phyloP scores from a whole-genome alignment of 2,888 invertebrate species.

The Biston stratarius region DNA sequence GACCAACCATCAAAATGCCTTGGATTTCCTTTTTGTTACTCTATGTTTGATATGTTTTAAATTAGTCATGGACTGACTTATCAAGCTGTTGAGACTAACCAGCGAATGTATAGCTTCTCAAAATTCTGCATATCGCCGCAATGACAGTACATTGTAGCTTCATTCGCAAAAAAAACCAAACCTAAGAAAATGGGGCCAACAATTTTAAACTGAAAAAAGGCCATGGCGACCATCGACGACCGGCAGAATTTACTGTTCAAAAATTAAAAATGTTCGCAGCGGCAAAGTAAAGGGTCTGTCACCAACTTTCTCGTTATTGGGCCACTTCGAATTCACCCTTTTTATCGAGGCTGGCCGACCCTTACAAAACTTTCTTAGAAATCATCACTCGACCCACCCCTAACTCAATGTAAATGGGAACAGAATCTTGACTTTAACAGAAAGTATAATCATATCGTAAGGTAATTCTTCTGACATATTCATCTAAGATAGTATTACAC shows the following conservation, averaged over 20 bases:
- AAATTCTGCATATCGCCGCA: no score
- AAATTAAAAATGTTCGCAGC: constrained; percentile 24
- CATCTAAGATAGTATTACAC: no score
- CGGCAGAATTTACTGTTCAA: constrained; percentile 10
- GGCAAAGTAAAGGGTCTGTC: constrained; percentile 51
- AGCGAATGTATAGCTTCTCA: no score
- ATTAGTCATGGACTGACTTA: no score
- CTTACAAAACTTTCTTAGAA: constrained; percentile 69
- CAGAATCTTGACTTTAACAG: constrained; percentile 15
- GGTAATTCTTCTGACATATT: not conserved
- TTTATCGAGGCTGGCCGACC: constrained; percentile 73
- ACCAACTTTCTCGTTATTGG: constrained; percentile 65
- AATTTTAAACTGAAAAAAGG: not conserved
- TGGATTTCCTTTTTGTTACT: no score
- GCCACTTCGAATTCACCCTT: constrained; percentile 70
- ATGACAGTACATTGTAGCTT: not conserved
- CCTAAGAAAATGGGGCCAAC: not conserved
- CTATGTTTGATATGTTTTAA: no score
- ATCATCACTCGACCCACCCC: constrained; percentile 72
- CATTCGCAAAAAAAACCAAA: not conserved
- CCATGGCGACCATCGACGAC: not conserved
- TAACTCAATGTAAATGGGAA: constrained; percentile 42
- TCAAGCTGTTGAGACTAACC: no score
- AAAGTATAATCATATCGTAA: not conserved
- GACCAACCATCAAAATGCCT: no score